A percentile compares a stretch with the other conserved stretches of the same genome.
Conservation (phyloP, 2,888 invertebrate genomes). For the Melieria omissa region DNA sequence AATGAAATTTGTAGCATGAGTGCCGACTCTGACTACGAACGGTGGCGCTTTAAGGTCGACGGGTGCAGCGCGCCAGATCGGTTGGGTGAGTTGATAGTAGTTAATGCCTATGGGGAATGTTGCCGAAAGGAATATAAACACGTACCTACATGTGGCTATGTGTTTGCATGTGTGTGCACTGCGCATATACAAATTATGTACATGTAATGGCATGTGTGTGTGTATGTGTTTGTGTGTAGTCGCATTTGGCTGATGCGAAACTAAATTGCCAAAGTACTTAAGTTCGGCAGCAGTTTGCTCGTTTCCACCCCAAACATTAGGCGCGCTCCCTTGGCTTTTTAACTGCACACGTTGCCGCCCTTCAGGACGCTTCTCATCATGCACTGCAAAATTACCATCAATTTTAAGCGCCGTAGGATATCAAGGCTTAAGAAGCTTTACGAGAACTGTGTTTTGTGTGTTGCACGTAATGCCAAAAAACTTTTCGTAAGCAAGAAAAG, state of each 20-base stretch:
- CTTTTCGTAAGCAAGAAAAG: constrained; percentile 7
- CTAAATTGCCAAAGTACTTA: constrained; percentile 24
- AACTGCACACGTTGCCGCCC: not conserved
- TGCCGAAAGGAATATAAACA: not conserved
- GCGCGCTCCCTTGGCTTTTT: not conserved
- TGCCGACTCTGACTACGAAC: too few relatives aligned
- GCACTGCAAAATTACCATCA: constrained; percentile 14
- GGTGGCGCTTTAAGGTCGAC: too few relatives aligned
- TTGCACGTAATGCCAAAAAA: constrained; percentile 17
- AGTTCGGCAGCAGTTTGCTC: constrained; percentile 5
- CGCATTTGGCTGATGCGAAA: constrained; percentile 12
- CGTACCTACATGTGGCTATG: not conserved
- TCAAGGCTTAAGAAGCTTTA: constrained; percentile 7
- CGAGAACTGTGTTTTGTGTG: constrained; percentile 23
- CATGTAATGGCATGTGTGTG: constrained; percentile 9
- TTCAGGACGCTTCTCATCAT: not conserved
- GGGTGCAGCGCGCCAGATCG: too few relatives aligned
- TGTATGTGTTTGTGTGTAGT: constrained; percentile 9
- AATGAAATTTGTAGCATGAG: constrained; percentile 1
- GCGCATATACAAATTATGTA: not conserved
- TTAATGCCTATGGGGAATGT: constrained; percentile 6
- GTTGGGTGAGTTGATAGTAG: too few relatives aligned
- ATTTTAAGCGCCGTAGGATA: constrained; percentile 21
- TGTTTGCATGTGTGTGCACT: too few relatives aligned
- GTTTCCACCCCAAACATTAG: not conserved